Evolutionary conservation across 2,113 vertebrate species (phyloP).

Genomic region (Malurus elegans): DNA sequence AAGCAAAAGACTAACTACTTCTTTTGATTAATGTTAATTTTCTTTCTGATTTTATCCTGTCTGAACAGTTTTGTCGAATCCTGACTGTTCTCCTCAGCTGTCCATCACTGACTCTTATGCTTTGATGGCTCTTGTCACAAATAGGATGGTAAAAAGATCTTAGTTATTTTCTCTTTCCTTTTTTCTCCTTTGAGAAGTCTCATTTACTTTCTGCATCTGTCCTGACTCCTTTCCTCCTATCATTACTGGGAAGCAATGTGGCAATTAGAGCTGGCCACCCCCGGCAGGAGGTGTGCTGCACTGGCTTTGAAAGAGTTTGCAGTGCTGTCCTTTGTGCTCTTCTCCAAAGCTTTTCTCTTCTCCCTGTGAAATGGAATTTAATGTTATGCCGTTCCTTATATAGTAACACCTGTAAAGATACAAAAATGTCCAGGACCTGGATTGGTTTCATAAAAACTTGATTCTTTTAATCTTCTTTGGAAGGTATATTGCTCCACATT

Average conservation of each 20-base stretch:
- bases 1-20: background rate
- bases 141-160: background rate
- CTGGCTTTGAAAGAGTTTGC: background rate
- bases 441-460: background rate
- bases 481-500: background rate
- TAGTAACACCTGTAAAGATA: background rate
- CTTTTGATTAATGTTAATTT: background rate
- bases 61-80: background rate
- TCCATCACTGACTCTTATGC: background rate
- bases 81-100: background rate
- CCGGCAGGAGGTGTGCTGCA: background rate
- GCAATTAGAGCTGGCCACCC: conserved; percentile 42
- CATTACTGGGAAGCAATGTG: conserved; percentile 29
- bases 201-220: conserved; percentile 30
- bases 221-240: background rate
- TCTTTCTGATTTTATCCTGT: background rate
- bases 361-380: background rate
- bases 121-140: background rate
- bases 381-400: background rate
- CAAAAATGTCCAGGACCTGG: background rate
- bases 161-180: background rate
- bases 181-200: background rate
- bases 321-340: background rate
- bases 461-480: background rate
- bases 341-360: background rate